Evolutionary conservation across 1,140 invertebrate genomes (phyloP).

Genomic region (Cotesia typhae): DNA sequence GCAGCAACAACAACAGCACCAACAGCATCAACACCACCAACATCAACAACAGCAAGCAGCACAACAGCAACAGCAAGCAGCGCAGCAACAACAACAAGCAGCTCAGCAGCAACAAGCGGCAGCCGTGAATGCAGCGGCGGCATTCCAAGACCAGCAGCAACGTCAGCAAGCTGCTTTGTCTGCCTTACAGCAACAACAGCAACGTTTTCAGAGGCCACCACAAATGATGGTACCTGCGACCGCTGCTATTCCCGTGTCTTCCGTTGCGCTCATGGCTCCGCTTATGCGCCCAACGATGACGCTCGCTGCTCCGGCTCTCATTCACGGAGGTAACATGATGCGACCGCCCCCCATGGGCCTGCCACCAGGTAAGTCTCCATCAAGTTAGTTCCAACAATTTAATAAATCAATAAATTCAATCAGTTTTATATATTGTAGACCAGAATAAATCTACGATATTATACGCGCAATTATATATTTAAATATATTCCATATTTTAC

Average conservation of each 20-base stretch:
- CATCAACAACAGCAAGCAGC: slow-evolving; percentile 57
- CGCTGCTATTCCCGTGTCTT: slow-evolving; percentile 65
- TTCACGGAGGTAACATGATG: slow-evolving; percentile 77
- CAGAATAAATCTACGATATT: neutral
- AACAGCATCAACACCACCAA: slow-evolving; percentile 44
- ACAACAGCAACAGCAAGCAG: slow-evolving; percentile 48
- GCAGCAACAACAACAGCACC: slow-evolving; percentile 51
- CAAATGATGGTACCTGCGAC: slow-evolving; percentile 62
- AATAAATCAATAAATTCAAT: no score
- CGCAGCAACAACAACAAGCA: slow-evolving; percentile 48
- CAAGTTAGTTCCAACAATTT: neutral
- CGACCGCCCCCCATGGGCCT: slow-evolving; percentile 76
- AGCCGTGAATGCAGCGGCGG: slow-evolving; percentile 9
- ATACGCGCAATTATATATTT: neutral
- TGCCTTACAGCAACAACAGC: slow-evolving; percentile 53
- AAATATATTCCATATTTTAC: no score
- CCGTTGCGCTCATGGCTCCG: slow-evolving; percentile 71
- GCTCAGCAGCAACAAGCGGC: slow-evolving; percentile 45
- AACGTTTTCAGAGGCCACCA: slow-evolving; percentile 56
- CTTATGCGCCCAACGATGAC: slow-evolving; percentile 72
- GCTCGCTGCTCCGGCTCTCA: slow-evolving; percentile 73
- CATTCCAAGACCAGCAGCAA: slow-evolving; percentile 47
- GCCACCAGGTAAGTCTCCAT: slow-evolving; percentile 74
- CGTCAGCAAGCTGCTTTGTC: slow-evolving; percentile 48
- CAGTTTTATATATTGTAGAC: slow-evolving; percentile 2